These are phyloP conservation scores for Gymnorhina tibicen DNA, from an alignment of 2,113 vertebrate species.

Conservation along the genomic window DNA sequence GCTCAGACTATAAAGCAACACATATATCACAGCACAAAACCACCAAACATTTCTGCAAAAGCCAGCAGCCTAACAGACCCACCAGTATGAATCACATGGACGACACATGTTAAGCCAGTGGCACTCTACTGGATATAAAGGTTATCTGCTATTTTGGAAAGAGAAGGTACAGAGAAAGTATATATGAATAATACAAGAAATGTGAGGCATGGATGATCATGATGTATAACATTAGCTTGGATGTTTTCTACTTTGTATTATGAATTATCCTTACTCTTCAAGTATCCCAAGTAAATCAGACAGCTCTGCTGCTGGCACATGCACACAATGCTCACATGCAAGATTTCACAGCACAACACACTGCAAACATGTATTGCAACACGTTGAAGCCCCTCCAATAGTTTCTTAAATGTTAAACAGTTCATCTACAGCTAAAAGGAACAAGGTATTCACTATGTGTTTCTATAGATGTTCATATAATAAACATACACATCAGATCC, in stretches of 20 bases:
- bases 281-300: neutral
- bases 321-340: neutral
- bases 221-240: neutral
- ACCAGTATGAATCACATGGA: neutral
- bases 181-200: neutral
- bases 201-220: neutral
- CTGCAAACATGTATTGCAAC: neutral
- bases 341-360: neutral
- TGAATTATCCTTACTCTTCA: neutral
- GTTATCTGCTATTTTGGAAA: neutral
- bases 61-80: neutral
- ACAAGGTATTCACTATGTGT: neutral
- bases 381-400: neutral
- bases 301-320: neutral
- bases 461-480: neutral
- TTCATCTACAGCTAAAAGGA: neutral
- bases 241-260: neutral
- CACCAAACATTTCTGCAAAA: constrained; percentile 20
- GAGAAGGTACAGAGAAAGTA: neutral
- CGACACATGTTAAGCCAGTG: neutral
- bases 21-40: constrained; percentile 18
- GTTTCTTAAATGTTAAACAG: neutral
- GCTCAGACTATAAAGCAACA: constrained; percentile 11
- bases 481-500: neutral
- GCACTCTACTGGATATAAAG: neutral